These are phyloP conservation scores for Noturus placidus DNA, from an alignment of 2,113 vertebrate species.

Conservation along the genomic window DNA sequence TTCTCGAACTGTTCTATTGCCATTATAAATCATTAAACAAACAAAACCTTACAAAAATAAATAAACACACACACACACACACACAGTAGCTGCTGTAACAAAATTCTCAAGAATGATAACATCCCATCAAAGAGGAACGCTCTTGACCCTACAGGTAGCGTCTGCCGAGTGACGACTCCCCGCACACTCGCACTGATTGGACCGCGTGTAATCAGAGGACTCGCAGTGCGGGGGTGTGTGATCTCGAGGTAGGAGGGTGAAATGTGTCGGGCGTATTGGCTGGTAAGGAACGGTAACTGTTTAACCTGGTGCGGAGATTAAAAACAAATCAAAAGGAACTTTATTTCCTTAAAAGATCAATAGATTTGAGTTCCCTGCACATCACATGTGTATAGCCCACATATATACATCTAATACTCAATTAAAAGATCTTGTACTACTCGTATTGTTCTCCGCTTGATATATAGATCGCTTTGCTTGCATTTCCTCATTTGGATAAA, in stretches of 20 bases:
- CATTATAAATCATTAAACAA: neutral
- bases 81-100: constrained; percentile 25
- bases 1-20: neutral
- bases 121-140: constrained; percentile 46
- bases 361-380: neutral
- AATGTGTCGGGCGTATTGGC: neutral
- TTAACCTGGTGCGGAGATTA: neutral
- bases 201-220: constrained; percentile 47
- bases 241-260: neutral
- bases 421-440: too few species aligned
- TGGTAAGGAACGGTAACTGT: neutral
- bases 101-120: constrained; percentile 43
- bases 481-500: too few species aligned
- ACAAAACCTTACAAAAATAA: neutral
- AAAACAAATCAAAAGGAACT: neutral
- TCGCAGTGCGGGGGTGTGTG: neutral
- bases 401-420: too few species aligned
- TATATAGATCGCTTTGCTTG: too few species aligned
- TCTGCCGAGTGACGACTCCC: constrained; percentile 46
- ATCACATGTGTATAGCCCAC: too few species aligned
- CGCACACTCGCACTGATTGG: constrained; percentile 50
- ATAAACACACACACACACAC: neutral
- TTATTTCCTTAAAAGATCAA: neutral
- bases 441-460: too few species aligned
- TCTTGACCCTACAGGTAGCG: constrained; percentile 54